phyloP scores from a whole-genome alignment of 2,888 invertebrate species.

The Diarsia mendica region DNA sequence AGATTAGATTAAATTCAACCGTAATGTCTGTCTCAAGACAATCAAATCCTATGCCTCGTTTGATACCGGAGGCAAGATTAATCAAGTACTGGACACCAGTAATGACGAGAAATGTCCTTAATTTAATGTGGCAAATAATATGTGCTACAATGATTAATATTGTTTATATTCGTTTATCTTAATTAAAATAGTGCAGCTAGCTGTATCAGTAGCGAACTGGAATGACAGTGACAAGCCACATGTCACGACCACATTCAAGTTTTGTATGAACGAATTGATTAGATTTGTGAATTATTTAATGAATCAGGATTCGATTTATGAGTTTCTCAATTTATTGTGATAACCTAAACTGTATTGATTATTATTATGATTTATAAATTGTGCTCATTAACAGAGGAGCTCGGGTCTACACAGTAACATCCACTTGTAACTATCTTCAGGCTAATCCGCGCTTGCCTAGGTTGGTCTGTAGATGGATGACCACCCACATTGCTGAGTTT shows the following conservation, averaged over 20 bases:
- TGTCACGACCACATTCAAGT: slow-evolving; percentile 29
- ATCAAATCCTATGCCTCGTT: slow-evolving; percentile 64
- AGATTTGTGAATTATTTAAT: slow-evolving; percentile 16
- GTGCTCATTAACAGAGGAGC: neutral
- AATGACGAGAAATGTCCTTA: slow-evolving; percentile 50
- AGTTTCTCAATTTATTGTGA: slow-evolving; percentile 18
- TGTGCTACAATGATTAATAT: slow-evolving; percentile 39
- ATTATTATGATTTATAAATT: neutral
- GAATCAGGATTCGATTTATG: slow-evolving; percentile 22
- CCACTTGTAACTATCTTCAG: too few species aligned
- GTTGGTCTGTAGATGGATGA: too few species aligned
- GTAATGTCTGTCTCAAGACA: slow-evolving; percentile 65
- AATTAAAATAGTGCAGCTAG: slow-evolving; percentile 26
- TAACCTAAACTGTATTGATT: slow-evolving; percentile 16
- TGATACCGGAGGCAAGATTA: slow-evolving; percentile 52
- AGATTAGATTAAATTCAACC: slow-evolving; percentile 66
- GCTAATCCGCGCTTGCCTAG: too few species aligned
- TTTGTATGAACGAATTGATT: slow-evolving; percentile 33
- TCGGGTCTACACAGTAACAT: too few species aligned
- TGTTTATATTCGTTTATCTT: slow-evolving; percentile 27
- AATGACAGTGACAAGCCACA: slow-evolving; percentile 39
- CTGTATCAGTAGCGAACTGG: slow-evolving; percentile 11
- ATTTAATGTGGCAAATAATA: slow-evolving; percentile 48
- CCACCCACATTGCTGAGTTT: too few species aligned
- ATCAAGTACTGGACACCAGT: slow-evolving; percentile 48